These are phyloP conservation scores for Acromyrmex echinatior DNA, from an alignment of 1,140 invertebrate species.

Conservation along the genomic window DNA sequence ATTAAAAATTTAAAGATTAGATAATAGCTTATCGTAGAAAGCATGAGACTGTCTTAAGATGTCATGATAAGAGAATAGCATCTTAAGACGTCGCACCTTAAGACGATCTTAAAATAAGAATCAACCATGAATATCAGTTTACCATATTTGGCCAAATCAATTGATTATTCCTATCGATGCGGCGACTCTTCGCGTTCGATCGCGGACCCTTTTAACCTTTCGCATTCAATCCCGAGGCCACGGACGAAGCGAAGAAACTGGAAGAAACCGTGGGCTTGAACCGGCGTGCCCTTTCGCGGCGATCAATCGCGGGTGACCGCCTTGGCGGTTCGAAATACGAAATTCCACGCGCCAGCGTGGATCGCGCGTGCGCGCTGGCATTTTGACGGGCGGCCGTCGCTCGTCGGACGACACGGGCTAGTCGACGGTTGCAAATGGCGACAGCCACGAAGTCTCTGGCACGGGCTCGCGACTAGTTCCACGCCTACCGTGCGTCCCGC, in stretches of 20 bases:
- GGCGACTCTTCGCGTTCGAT: no score
- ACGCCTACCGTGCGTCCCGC: constrained; percentile 77
- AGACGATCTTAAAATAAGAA: no score
- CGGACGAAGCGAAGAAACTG: not conserved
- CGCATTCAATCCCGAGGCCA: not conserved
- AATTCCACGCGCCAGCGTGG: constrained; percentile 64
- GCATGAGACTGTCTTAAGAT: no score
- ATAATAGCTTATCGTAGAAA: no score
- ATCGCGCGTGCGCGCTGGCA: constrained; percentile 72
- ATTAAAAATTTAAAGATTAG: no score
- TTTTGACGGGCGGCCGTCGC: constrained; percentile 69
- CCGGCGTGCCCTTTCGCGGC: constrained; percentile 29
- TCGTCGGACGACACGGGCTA: constrained; percentile 66
- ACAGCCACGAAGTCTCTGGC: constrained; percentile 82
- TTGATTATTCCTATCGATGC: not conserved
- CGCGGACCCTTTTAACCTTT: not conserved
- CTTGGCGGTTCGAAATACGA: constrained; percentile 61
- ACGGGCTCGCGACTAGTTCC: constrained; percentile 82
- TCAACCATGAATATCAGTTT: no score
- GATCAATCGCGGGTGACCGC: constrained; percentile 28
- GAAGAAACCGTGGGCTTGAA: not conserved
- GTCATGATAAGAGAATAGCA: no score
- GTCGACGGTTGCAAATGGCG: constrained; percentile 86
- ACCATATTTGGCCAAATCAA: not conserved
- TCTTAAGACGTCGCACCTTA: no score